Evolutionary conservation across 2,113 vertebrate genomes (phyloP).

Genomic region (Isurus oxyrinchus): DNA sequence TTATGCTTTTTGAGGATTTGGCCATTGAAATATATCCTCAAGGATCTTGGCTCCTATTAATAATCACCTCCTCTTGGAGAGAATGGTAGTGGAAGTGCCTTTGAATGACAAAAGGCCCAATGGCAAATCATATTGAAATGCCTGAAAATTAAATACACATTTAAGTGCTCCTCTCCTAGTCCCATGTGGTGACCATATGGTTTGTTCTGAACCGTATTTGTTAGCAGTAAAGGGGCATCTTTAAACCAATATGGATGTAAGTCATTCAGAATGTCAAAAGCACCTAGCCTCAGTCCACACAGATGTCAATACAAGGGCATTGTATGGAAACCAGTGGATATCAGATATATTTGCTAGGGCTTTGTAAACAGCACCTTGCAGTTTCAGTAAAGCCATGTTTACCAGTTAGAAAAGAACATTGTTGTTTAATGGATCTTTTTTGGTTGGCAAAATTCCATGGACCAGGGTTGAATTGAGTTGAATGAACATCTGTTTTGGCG

Average conservation of each 20-base stretch:
- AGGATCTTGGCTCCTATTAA: background rate
- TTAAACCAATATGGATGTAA: background rate
- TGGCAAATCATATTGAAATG: constrained; percentile 27
- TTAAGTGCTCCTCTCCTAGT: background rate
- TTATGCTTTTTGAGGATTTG: background rate
- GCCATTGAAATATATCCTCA: background rate
- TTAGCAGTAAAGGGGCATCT: background rate
- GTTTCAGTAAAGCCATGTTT: background rate
- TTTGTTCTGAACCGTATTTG: background rate
- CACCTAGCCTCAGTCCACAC: background rate
- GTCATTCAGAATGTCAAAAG: background rate
- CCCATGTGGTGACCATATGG: constrained; percentile 15
- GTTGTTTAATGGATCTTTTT: background rate
- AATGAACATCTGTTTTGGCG: constrained; percentile 36
- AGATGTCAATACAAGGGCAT: background rate
- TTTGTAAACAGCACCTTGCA: background rate
- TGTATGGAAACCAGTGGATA: no score
- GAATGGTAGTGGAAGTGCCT: background rate
- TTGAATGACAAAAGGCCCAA: constrained; percentile 16
- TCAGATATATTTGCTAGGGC: background rate
- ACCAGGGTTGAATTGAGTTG: constrained; percentile 26
- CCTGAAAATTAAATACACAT: constrained; percentile 3
- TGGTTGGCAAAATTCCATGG: constrained; percentile 23
- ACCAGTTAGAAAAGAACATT: background rate
- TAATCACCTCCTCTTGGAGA: background rate